phyloP scores from a whole-genome alignment of 1,140 invertebrate genomes.

The Tribolium castaneum region DNA sequence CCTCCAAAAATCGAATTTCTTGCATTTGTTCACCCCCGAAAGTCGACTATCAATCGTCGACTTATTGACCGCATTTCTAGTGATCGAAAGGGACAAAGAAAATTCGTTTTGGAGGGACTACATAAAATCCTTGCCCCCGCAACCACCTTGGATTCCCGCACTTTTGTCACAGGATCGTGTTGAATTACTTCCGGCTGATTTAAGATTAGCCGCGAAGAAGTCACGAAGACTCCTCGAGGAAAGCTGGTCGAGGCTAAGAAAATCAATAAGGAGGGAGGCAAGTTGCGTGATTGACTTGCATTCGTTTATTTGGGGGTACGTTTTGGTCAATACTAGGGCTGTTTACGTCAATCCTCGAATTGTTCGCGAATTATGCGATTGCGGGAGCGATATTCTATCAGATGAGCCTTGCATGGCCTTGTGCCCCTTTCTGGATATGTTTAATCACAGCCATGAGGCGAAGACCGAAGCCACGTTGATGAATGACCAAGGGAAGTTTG shows the following conservation, averaged over 20 bases:
- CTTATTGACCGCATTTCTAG: conserved; percentile 72
- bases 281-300: conserved; percentile 63
- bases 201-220: conserved; percentile 59
- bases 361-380: conserved; percentile 36
- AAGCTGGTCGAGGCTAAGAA: conserved; percentile 54
- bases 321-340: conserved; percentile 81
- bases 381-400: conserved; percentile 53
- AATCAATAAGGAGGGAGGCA: conserved; percentile 48
- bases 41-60: conserved; percentile 66
- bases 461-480: conserved; percentile 66
- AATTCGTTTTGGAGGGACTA: conserved; percentile 67
- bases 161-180: conserved; percentile 65
- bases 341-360: conserved; percentile 67
- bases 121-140: conserved; percentile 69
- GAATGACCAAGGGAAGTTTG: conserved; percentile 61
- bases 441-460: conserved; percentile 77
- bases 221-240: conserved; percentile 61
- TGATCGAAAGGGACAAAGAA: conserved; percentile 66
- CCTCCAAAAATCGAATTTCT: conserved; percentile 57
- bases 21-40: conserved; percentile 54
- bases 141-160: conserved; percentile 67
- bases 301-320: conserved; percentile 72
- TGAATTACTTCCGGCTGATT: conserved; percentile 60
- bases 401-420: conserved; percentile 73
- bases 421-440: conserved; percentile 82